phyloP scores from a whole-genome alignment of 1,140 invertebrate genomes.

The Rhopalosiphum maidis region DNA sequence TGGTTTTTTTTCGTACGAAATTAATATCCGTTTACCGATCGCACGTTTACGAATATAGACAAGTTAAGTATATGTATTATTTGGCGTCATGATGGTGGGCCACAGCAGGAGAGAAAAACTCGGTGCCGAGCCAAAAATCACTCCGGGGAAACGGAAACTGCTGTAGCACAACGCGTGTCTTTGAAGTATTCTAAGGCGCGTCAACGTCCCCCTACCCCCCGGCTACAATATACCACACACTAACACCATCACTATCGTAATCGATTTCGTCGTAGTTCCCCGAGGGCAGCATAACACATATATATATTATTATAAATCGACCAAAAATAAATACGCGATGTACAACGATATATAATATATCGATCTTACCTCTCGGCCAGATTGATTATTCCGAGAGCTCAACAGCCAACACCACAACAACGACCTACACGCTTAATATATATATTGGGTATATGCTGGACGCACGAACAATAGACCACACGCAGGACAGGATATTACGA shows the following conservation, averaged over 20 bases:
- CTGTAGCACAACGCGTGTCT: neutral
- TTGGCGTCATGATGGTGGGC: neutral
- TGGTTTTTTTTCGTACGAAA: neutral
- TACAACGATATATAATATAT: neutral
- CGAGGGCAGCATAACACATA: neutral
- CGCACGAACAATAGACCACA: constrained; percentile 38
- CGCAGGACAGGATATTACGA: constrained; percentile 19
- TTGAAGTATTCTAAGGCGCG: neutral
- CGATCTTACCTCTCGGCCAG: neutral
- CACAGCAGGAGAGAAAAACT: neutral
- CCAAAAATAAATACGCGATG: neutral
- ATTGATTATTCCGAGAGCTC: constrained; percentile 20
- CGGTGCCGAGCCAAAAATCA: neutral
- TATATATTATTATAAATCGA: neutral
- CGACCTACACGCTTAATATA: neutral
- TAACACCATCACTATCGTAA: neutral
- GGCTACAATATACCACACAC: neutral
- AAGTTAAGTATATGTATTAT: constrained; percentile 7
- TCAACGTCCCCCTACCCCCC: neutral
- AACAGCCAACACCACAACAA: neutral
- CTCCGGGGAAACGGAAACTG: neutral
- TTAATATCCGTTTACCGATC: neutral
- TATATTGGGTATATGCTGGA: neutral
- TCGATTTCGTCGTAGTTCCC: neutral
- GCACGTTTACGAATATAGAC: constrained; percentile 13